These are phyloP conservation scores for Salvelinus sp. DNA, from an alignment of 2,113 vertebrate species.

Conservation along the genomic window DNA sequence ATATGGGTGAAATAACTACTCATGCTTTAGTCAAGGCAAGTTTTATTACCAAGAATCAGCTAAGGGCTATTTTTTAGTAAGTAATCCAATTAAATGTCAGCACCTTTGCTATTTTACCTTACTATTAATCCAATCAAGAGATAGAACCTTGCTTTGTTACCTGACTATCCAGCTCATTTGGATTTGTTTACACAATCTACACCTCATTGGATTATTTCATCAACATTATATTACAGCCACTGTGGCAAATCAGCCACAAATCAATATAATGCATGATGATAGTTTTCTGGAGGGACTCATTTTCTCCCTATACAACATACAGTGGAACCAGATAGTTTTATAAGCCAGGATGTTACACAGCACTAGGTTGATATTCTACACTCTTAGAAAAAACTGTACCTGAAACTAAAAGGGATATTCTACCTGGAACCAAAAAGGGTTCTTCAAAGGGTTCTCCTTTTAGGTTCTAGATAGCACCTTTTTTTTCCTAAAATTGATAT, in stretches of 20 bases:
- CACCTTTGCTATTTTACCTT: neutral
- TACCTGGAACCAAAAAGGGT: too few relatives aligned
- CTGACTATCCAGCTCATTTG: slow-evolving; percentile 1
- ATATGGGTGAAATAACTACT: slow-evolving; percentile 35
- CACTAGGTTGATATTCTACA: neutral
- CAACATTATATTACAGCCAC: neutral
- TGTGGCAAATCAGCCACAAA: too few relatives aligned
- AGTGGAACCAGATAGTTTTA: neutral
- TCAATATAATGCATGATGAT: neutral
- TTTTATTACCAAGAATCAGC: slow-evolving; percentile 33
- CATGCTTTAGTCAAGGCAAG: slow-evolving; percentile 41
- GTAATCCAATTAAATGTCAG: slow-evolving; percentile 2
- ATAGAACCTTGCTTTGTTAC: neutral
- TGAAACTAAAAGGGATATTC: too few relatives aligned
- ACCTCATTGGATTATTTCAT: slow-evolving; percentile 12
- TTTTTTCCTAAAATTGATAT: too few relatives aligned
- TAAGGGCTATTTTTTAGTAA: slow-evolving; percentile 31
- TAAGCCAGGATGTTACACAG: neutral
- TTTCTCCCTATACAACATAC: neutral
- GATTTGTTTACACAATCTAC: slow-evolving; percentile 12
- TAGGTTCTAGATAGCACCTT: too few relatives aligned
- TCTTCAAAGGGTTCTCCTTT: too few relatives aligned
- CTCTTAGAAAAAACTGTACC: too few relatives aligned
- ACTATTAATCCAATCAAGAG: neutral
- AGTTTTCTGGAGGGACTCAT: neutral